These are phyloP conservation scores for Scomber scombrus DNA, from an alignment of 2,113 vertebrate genomes.

Conservation along the genomic window DNA sequence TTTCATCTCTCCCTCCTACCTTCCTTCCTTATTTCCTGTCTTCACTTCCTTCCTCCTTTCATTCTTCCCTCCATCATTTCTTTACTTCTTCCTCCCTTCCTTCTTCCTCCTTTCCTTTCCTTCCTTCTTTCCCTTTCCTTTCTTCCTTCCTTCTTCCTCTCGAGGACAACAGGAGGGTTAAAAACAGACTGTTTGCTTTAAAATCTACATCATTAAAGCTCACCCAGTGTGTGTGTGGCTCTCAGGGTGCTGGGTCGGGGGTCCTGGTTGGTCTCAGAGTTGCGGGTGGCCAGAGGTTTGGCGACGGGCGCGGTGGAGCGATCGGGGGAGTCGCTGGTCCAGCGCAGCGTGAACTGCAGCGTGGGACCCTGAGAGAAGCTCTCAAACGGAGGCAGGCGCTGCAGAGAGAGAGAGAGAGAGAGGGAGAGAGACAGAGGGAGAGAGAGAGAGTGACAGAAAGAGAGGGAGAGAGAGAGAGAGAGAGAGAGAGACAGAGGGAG, in stretches of 20 bases:
- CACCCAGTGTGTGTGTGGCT: slow-evolving; percentile 88
- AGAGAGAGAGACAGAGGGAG: too few relatives aligned
- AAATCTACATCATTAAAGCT: slow-evolving; percentile 34
- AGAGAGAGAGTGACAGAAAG: too few relatives aligned
- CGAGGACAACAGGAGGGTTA: too few relatives aligned
- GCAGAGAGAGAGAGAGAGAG: background rate
- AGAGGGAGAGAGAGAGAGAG: too few relatives aligned
- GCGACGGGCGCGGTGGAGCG: slow-evolving; percentile 93
- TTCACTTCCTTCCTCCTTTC: too few relatives aligned
- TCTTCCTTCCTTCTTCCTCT: too few relatives aligned
- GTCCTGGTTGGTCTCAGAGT: slow-evolving; percentile 93
- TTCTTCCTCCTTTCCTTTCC: too few relatives aligned
- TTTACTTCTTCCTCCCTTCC: too few relatives aligned
- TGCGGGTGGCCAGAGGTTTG: slow-evolving; percentile 95
- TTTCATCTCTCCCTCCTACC: too few relatives aligned
- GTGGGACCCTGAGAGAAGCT: slow-evolving; percentile 99
- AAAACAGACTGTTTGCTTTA: background rate
- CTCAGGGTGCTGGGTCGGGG: slow-evolving; percentile 89
- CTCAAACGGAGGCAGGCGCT: slow-evolving; percentile 97
- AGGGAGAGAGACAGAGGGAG: background rate
- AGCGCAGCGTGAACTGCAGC: slow-evolving; percentile 96
- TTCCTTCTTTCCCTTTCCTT: too few relatives aligned
- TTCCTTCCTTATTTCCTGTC: too few relatives aligned
- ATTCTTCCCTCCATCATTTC: too few relatives aligned
- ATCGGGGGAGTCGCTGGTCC: slow-evolving; percentile 91